These are phyloP conservation scores for Corythornis leucogaster DNA, from an alignment of 2,797 vertebrate genomes.

Conservation along the genomic window DNA sequence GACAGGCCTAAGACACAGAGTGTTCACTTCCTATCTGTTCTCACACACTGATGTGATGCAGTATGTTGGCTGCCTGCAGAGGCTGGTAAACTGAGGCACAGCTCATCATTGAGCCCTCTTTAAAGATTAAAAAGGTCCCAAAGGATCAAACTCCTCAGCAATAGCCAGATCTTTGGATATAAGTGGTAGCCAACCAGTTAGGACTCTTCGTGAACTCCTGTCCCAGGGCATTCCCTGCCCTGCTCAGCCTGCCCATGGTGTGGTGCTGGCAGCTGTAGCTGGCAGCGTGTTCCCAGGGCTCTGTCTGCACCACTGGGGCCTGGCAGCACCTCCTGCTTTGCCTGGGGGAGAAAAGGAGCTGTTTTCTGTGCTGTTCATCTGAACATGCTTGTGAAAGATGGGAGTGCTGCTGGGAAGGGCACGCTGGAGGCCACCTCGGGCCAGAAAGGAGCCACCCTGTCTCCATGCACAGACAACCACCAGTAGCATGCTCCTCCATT, in stretches of 20 bases:
- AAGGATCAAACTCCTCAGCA: neutral
- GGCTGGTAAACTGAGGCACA: neutral
- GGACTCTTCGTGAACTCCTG: fast-evolving
- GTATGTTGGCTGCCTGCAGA: fast-evolving
- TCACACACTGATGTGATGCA: fast-evolving
- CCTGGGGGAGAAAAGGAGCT: neutral
- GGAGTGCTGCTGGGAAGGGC: neutral
- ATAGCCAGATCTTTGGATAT: neutral
- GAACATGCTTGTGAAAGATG: neutral
- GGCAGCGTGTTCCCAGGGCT: neutral
- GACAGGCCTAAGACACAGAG: neutral
- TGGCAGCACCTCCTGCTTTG: neutral
- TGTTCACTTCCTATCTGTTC: neutral
- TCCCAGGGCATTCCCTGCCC: neutral
- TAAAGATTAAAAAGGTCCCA: neutral
- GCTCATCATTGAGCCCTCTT: neutral
- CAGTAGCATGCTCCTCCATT: neutral
- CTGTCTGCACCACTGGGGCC: neutral
- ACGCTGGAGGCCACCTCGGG: fast-evolving
- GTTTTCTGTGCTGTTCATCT: neutral
- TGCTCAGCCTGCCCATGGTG: fast-evolving
- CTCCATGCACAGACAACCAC: neutral
- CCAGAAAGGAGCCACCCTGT: neutral
- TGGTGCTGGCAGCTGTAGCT: neutral
- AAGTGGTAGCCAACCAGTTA: neutral